A percentile compares a stretch with the other conserved stretches of the same genome.
Conservation (phyloP, 37 sponge, comb jelly and placozoan genomes). For the Mnemiopsis leidyi region DNA sequence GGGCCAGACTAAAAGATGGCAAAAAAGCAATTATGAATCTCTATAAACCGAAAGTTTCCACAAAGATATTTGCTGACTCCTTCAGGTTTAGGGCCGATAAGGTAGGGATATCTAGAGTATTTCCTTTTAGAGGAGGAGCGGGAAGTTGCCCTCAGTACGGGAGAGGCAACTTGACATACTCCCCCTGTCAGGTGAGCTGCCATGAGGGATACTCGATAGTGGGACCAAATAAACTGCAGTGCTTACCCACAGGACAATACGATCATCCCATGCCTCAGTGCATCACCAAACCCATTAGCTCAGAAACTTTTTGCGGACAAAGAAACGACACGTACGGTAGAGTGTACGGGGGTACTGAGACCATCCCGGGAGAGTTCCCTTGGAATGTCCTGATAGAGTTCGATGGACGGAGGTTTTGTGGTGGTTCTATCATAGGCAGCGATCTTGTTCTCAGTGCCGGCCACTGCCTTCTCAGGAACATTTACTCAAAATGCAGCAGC, state of each 20-base stretch:
- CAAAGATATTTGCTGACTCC: too few relatives aligned
- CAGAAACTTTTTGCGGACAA: slow-evolving; percentile 4
- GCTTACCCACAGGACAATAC: slow-evolving; percentile 12
- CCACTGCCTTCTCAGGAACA: slow-evolving; percentile 27
- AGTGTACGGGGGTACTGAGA: slow-evolving; percentile 47
- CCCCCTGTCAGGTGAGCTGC: slow-evolving; percentile 12
- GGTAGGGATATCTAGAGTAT: too few relatives aligned
- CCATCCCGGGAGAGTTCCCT: slow-evolving; percentile 10
- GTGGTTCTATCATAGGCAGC: slow-evolving; percentile 26
- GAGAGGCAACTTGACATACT: background rate
- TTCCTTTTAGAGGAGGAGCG: too few relatives aligned
- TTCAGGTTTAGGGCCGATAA: too few relatives aligned
- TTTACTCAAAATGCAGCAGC: background rate
- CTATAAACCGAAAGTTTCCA: too few relatives aligned
- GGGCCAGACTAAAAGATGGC: too few relatives aligned
- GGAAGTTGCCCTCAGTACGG: background rate
- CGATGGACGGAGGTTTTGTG: background rate
- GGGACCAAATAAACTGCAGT: background rate
- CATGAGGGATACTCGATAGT: slow-evolving; percentile 30
- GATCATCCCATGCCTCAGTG: background rate
- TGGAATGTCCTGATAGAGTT: slow-evolving; percentile 48
- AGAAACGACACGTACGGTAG: background rate
- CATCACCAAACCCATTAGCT: background rate
- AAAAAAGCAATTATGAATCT: too few relatives aligned
- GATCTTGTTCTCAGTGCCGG: slow-evolving; percentile 52